Conservation (phyloP, 2,888 invertebrate genomes). For the Acrobasis repandana region DNA sequence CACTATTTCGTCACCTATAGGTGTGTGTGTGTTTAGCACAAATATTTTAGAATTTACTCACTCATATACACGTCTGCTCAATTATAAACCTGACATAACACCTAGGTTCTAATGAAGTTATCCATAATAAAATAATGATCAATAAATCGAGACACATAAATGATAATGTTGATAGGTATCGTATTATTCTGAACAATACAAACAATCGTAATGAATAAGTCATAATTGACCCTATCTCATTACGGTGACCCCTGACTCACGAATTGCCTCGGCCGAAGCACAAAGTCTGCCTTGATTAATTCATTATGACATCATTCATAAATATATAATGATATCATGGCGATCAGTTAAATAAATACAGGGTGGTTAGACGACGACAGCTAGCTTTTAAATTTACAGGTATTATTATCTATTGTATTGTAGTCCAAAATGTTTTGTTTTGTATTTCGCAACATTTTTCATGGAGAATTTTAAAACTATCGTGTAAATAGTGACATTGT, state of each 20-base stretch:
- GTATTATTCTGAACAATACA: slow-evolving; percentile 4
- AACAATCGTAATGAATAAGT: slow-evolving; percentile 25
- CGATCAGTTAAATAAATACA: slow-evolving; percentile 4
- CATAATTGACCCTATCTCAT: slow-evolving; percentile 26
- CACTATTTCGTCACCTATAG: too few species aligned
- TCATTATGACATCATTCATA: slow-evolving; percentile 20
- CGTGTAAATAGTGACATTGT: too few species aligned
- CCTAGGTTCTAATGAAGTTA: background rate
- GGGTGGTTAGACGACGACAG: background rate
- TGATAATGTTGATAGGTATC: background rate
- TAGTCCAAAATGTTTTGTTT: too few species aligned
- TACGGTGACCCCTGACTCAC: slow-evolving; percentile 29
- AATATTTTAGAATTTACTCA: too few species aligned
- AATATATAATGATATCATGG: slow-evolving; percentile 18
- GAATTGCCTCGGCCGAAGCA: slow-evolving; percentile 15
- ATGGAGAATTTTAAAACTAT: too few species aligned
- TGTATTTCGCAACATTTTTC: too few species aligned
- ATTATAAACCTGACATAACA: background rate
- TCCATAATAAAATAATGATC: background rate
- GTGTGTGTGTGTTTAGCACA: too few species aligned
- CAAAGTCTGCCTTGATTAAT: slow-evolving; percentile 13
- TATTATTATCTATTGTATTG: too few species aligned
- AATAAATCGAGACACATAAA: background rate
- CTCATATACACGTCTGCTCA: background rate
- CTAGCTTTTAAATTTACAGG: background rate